Base-by-base conservation (phyloP, 1,140 invertebrate species). In the Parasteatoda tepidariorum region DNA sequence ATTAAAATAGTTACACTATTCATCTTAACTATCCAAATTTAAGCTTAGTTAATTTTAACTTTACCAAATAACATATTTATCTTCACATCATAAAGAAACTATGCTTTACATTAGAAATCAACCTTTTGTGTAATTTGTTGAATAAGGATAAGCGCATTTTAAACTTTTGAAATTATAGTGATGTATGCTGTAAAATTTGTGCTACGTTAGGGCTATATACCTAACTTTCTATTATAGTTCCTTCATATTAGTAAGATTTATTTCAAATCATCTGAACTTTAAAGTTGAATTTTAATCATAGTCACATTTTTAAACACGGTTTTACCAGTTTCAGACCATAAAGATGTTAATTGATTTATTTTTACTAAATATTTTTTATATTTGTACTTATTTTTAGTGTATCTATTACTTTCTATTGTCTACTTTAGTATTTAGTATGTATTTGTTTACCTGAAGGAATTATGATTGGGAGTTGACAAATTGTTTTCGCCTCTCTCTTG, bases 381-480 rank as follows among this genome's bases (percentile, higher is more conserved):
- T 28, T 28, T 9, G 15, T 4, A 28, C 28, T 28, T 28, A 26
- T 7, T 24, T 28, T 62, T 9, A 9, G 5, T 22, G 59, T 26
- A 26, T 24, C 2, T 62, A 15, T 62, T 62, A 62, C 24, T 28
- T 9, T 24, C 7, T 15, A 61, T 62, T 41, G 41, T 75, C 73
- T 55, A 61, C 38, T 75, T 28, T 62, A 74, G 11, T 38, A 22
- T 38, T 22, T 57, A n/a, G 3, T 54, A 22, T 59, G 38, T 73
- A 48, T 54, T 33, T 57, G 38, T 75, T 75, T 61, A 61, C 34
- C 33, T 61, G 24, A 4, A 59, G 62, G 73, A 75, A 24, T 48
- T 75, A 75, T 75, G 73, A 75, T 41, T 61, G 73, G 73, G 62
- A 75, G 73, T 75, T 61, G n/a, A 61, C 33, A 5, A 75, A 68